These are phyloP conservation scores for Acholoe squamosa DNA, from an alignment of 2,888 invertebrate species.

Conservation along the genomic window DNA sequence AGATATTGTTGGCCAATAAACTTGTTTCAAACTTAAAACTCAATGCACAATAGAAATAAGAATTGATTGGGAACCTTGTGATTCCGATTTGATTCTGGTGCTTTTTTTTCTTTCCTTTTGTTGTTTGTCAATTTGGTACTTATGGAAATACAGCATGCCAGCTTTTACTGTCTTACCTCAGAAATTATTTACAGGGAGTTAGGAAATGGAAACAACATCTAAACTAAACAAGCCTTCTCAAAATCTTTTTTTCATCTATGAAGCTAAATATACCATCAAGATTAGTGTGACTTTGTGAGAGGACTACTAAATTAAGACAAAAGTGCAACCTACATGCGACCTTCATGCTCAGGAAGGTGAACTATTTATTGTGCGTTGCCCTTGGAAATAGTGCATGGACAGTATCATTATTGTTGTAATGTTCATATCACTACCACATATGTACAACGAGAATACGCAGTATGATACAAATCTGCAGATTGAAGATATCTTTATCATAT, in stretches of 20 bases:
- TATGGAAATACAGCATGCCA: neutral
- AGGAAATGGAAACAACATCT: constrained; percentile 37
- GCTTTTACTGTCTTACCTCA: neutral
- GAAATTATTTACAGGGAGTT: neutral
- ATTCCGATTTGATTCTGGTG: too few relatives aligned
- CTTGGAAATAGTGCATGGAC: constrained; percentile 58
- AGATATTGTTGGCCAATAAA: too few relatives aligned
- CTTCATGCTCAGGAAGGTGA: neutral
- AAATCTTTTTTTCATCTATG: neutral
- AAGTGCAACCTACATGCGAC: constrained; percentile 29
- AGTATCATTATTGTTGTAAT: constrained; percentile 28
- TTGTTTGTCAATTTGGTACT: neutral
- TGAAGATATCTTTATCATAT: neutral
- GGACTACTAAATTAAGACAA: neutral
- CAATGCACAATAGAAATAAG: too few relatives aligned
- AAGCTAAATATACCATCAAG: constrained; percentile 41
- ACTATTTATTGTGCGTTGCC: constrained; percentile 57
- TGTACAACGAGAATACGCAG: constrained; percentile 23
- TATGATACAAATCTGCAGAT: constrained; percentile 37
- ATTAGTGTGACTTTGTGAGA: neutral
- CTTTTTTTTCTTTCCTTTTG: too few relatives aligned
- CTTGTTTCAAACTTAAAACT: too few relatives aligned
- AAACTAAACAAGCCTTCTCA: constrained; percentile 11
- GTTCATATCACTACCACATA: neutral
- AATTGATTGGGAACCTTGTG: too few relatives aligned